Conservation (phyloP, 1,140 invertebrate species). For the Caenorhabditis briggsae region DNA sequence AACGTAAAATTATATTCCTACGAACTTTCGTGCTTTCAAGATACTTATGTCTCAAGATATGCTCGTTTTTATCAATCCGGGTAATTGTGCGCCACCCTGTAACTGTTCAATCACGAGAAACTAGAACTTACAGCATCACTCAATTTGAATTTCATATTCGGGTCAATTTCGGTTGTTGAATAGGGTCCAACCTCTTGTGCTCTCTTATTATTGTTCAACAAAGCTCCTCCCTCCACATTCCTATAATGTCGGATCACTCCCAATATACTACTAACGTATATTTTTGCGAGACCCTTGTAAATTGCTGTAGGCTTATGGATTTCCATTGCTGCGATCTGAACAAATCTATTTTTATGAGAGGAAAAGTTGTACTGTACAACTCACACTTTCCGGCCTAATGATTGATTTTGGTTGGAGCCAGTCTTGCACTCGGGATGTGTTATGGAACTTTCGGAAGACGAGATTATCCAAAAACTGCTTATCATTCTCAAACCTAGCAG, state of each 20-base stretch:
- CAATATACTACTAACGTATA: not conserved
- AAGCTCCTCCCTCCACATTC: not conserved
- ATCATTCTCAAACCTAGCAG: conserved; percentile 6
- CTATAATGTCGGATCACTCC: conserved; percentile 12
- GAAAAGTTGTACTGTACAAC: too few relatives aligned
- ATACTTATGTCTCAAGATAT: too few relatives aligned
- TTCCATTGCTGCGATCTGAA: not conserved
- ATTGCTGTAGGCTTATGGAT: not conserved
- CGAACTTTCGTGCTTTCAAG: too few relatives aligned
- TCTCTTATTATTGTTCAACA: not conserved
- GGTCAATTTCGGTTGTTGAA: not conserved
- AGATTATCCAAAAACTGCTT: not conserved
- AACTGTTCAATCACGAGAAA: too few relatives aligned
- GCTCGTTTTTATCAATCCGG: too few relatives aligned
- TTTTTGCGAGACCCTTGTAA: not conserved
- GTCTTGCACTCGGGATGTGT: not conserved
- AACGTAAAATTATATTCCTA: too few relatives aligned
- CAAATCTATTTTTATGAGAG: too few relatives aligned
- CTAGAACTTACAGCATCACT: not conserved
- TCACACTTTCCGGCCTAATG: not conserved
- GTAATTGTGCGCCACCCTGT: too few relatives aligned
- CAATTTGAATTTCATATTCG: not conserved
- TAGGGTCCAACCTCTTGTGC: not conserved
- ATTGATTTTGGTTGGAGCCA: not conserved
- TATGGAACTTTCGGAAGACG: conserved; percentile 4